Conservation (phyloP, 2,888 invertebrate genomes). For the Cylloceria caligata region DNA sequence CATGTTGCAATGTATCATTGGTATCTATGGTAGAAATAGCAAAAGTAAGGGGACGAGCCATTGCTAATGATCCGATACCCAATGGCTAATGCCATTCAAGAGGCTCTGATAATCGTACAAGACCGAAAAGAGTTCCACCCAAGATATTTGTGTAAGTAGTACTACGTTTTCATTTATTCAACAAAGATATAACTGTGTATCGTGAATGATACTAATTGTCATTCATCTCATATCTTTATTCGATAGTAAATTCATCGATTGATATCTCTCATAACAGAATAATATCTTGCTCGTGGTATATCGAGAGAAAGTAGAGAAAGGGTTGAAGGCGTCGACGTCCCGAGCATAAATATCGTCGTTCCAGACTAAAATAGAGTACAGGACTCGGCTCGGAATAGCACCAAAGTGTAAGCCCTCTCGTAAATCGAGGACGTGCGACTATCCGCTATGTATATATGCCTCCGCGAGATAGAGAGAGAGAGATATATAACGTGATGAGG, state of each 20-base stretch:
- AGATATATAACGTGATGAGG: background rate
- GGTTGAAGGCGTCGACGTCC: constrained; percentile 63
- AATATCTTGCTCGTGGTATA: background rate
- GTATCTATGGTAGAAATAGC: background rate
- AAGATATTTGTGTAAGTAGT: too few relatives aligned
- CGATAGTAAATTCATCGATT: constrained; percentile 10
- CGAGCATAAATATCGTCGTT: constrained; percentile 66
- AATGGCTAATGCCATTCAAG: too few relatives aligned
- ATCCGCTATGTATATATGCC: constrained; percentile 41
- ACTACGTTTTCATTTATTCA: too few relatives aligned
- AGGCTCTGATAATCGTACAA: too few relatives aligned
- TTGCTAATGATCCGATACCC: background rate
- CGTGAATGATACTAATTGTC: constrained; percentile 61
- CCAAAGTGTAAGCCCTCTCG: constrained; percentile 65
- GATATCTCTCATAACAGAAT: constrained; percentile 25
- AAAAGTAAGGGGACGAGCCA: background rate
- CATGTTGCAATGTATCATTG: background rate
- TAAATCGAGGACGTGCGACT: constrained; percentile 68
- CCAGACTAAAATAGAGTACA: constrained; percentile 65
- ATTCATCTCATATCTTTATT: constrained; percentile 63
- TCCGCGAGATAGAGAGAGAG: background rate
- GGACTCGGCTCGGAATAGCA: constrained; percentile 59
- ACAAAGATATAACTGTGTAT: background rate
- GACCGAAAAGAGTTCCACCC: too few relatives aligned
- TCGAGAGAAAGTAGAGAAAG: background rate